Evolutionary conservation across 1,140 invertebrate genomes (phyloP).

Genomic region (Drosophila tropicalis): DNA sequence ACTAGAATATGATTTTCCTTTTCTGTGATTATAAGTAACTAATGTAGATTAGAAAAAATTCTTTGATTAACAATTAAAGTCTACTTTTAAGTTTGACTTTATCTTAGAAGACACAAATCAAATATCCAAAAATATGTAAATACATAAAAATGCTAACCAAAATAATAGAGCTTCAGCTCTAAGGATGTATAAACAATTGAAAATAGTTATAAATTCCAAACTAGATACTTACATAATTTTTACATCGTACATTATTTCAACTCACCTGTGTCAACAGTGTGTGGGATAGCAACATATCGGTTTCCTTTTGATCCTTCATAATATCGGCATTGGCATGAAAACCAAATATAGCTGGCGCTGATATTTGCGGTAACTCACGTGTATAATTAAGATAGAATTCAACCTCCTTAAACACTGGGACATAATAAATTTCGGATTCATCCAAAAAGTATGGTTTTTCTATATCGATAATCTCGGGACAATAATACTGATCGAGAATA

Average conservation of each 20-base stretch:
- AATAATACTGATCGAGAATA: constrained; percentile 93
- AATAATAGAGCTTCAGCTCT: too few relatives aligned
- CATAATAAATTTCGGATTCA: constrained; percentile 88
- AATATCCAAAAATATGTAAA: too few relatives aligned
- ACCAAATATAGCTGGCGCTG: constrained; percentile 94
- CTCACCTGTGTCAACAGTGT: constrained; percentile 91
- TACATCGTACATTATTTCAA: not conserved
- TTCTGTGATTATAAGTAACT: too few relatives aligned
- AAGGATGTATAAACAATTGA: too few relatives aligned
- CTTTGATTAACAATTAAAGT: too few relatives aligned
- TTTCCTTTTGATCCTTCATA: constrained; percentile 96
- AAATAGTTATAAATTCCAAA: too few relatives aligned
- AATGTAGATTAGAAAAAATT: too few relatives aligned
- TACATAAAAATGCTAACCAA: too few relatives aligned
- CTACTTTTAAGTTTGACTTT: too few relatives aligned
- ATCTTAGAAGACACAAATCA: too few relatives aligned
- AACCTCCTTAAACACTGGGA: constrained; percentile 90
- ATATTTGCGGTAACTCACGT: constrained; percentile 90
- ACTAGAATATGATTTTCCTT: too few relatives aligned
- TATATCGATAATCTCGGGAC: constrained; percentile 84
- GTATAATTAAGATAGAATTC: constrained; percentile 91
- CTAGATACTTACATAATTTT: not conserved
- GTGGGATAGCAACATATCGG: constrained; percentile 90
- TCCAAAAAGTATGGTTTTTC: constrained; percentile 86
- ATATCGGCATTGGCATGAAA: constrained; percentile 98